Conservation (phyloP, 2,797 vertebrate species). For the Spinus pinus region DNA sequence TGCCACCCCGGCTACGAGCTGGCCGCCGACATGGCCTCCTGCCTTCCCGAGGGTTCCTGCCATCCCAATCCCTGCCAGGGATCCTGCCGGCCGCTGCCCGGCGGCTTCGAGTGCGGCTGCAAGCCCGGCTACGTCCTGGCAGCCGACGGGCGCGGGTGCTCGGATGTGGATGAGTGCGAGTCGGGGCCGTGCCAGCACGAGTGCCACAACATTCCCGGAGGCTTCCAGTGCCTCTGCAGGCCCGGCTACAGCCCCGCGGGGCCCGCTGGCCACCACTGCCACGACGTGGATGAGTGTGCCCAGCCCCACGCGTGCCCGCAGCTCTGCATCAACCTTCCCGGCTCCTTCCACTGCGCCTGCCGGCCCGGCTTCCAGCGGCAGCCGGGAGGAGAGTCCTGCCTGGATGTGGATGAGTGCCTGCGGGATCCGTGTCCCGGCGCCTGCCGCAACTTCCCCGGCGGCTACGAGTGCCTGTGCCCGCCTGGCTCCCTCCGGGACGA, state of each 20-base stretch:
- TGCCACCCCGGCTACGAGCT: slow-evolving; percentile 69
- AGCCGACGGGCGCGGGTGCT: background rate
- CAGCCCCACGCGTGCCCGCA: slow-evolving; percentile 55
- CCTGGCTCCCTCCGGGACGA: slow-evolving; percentile 10
- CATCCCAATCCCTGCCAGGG: slow-evolving; percentile 62
- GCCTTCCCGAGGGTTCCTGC: slow-evolving; percentile 62
- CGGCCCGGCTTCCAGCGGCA: slow-evolving; percentile 63
- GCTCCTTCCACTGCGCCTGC: slow-evolving; percentile 74
- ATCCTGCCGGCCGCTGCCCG: background rate
- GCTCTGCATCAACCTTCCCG: slow-evolving; percentile 70
- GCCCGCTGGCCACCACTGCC: background rate
- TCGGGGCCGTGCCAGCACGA: slow-evolving; percentile 16
- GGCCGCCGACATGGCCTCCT: slow-evolving; percentile 66
- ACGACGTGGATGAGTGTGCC: slow-evolving; percentile 73
- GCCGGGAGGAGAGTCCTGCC: slow-evolving; percentile 14
- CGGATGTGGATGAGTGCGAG: slow-evolving; percentile 61
- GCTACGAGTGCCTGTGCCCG: slow-evolving; percentile 67
- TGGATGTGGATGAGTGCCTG: slow-evolving; percentile 74
- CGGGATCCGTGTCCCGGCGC: slow-evolving; percentile 47
- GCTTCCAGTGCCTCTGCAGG: slow-evolving; percentile 64
- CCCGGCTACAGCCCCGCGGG: slow-evolving; percentile 54
- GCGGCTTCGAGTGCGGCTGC: slow-evolving; percentile 47
- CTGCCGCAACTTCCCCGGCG: slow-evolving; percentile 68
- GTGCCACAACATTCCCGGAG: slow-evolving; percentile 38
- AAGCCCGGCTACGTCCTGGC: slow-evolving; percentile 25